Evolutionary conservation across 2,113 vertebrate genomes (phyloP), one percentile per base, ranked within the genome.

Genomic region (Thermophis baileyi): DNA sequence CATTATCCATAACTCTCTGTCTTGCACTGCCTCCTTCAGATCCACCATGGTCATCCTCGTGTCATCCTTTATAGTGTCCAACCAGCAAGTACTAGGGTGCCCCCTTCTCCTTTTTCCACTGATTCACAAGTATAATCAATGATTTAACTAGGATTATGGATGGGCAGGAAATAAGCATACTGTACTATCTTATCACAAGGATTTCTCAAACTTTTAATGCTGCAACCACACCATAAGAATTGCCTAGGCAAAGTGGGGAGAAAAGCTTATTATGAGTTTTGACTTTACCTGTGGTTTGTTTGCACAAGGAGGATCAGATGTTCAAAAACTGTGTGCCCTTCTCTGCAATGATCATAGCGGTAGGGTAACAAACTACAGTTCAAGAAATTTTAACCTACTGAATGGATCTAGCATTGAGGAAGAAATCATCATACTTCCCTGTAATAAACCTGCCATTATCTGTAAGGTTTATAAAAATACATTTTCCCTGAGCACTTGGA

Each of bases 191-290:
- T 55, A 55, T 55, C 54, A 55, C 6, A 55, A 55, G 6, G 54
- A 55, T 55, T 55, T 55, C 20, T 63, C 10, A 30, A 30, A 30
- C 10, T 30, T 12, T 63, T 63, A 3, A 63, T 30, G 25, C 27
- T 63, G 10, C 27, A 30, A 30, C 10, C 57, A 63, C 9, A 11
- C 9, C 9, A 27, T 63, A 63, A 63, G 27, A 63, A 30, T 63
- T 30, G 10, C 10, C 27, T 63, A 63, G 57, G 57, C 57, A 63
- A 63, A 60, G 55, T 57, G 55, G 57, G 10, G 1, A 63, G 57
- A n/a, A 92, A 92, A 92, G 91, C 85, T 60, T 91, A 49, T 35
- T 54, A 50, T 69, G 60, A 63, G 25, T 60, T 60, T 60, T 60
- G 25, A 60, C 25, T 60, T 60, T 30, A 60, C 10, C 25, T 60